Base-by-base conservation (phyloP, 2,888 invertebrate species). In the Exephanes ischioxanthus region DNA sequence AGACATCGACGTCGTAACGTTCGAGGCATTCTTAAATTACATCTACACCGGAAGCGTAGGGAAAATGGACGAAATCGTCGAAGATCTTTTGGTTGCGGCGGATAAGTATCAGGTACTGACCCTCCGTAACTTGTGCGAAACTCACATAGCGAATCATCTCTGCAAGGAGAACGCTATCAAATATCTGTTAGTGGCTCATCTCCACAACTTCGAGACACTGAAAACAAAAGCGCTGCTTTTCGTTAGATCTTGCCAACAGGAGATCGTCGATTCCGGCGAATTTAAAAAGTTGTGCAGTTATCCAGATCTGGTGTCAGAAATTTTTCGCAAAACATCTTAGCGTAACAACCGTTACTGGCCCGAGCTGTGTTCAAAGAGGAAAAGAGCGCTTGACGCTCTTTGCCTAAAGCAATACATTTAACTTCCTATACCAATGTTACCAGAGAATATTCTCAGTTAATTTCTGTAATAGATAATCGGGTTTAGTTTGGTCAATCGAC, bases 11-110 rank as follows among this genome's bases (percentile, higher is more conserved):
- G 53, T 45, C 0, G 53, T 37, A 9, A 45, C 37, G 11, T 78
- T 85, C 19, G 26, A 83, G 41, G 67, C 70, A 19, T 75, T 85
- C 30, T 41, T 85, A 4, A 51, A 55, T 9, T 83, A 37, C 70
- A 26, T 85, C 19, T 83, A 85, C 22, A 73, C 79, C 0, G 83
- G 82, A 26, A 63, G 72, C 45, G 53, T 85, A 1, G 37, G 5
- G 16, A 48, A 80, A 33, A 58, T 76, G n/a, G 51, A 53, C 7
- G 55, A 73, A 1, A 33, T 76, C 26, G 63, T 66, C 16, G 19
- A 19, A 2, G 76, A 76, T 22, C 37, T 79, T 3, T 4, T 71
- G n/a, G 6, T 30, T 22, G 58, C 51, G 0, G 79, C 79, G 1
- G 70, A 79, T 26, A 79, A 79, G 41, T 79, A 79, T 51, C 19